These are phyloP conservation scores for Eptesicus fuscus DNA, from an alignment of 2,113 vertebrate species.

Conservation along the genomic window DNA sequence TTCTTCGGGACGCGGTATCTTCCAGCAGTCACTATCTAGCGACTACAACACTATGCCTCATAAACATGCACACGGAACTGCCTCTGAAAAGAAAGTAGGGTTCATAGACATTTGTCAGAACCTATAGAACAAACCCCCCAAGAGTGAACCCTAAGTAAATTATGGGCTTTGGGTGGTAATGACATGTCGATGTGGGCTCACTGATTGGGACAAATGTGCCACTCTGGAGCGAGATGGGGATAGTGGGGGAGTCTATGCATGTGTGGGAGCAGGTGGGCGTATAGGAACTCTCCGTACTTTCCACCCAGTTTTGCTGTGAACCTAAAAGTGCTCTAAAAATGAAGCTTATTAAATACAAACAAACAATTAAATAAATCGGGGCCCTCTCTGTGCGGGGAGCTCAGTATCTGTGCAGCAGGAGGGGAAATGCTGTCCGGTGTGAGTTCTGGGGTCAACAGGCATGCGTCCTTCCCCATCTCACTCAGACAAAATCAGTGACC, in stretches of 20 bases:
- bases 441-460: neutral
- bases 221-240: fast-evolving
- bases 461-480: neutral
- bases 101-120: neutral
- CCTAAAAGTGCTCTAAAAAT: neutral
- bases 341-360: neutral
- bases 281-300: neutral
- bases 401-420: neutral
- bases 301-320: neutral
- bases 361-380: neutral
- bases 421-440: neutral
- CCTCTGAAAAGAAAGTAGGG: neutral
- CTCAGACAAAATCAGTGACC: neutral
- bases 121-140: neutral
- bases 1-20: neutral
- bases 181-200: neutral
- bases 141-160: neutral
- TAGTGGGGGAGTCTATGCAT: neutral
- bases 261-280: fast-evolving
- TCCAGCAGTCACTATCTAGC: neutral
- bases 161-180: neutral
- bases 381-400: neutral
- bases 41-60: neutral
- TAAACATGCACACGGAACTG: neutral
- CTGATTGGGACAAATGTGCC: fast-evolving